Base-by-base conservation (phyloP, 1,140 invertebrate species). In the Bathynomus jamesi region DNA sequence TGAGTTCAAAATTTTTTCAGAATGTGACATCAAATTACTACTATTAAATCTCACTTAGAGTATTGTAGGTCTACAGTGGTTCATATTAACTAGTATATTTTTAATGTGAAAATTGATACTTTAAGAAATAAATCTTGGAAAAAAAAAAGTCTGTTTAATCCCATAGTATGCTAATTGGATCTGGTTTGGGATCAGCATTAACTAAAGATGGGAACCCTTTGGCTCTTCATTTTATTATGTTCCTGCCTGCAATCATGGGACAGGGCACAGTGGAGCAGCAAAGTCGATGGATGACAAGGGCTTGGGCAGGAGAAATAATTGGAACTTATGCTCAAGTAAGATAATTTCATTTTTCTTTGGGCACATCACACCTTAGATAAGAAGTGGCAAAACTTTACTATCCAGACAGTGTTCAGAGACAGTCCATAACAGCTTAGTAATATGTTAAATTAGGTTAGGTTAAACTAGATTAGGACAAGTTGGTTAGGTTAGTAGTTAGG, bases 251-350 rank as follows among this genome's bases (percentile, higher is more conserved):
- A 0, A 81, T 98, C 30, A 89, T 96, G 87, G 91, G 91, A 0
- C 91, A 95, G 81, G 93, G 87, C 0, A 92, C 88, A 0, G 84
- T 90, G 31, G 90, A 95, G 70, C 95, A 98, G 81, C 91, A 93
- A 80, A 87, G 86, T 8, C 86, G 91, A 78, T 97, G 94, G 94
- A 86, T 97, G 60, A 85, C 87, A 17, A 87, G 87, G 79, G 91
- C 93, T 13, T 90, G 91, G 86, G 87, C 87, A 74, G 89, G 89
- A 68, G 87, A 89, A 78, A 92, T 97, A 74, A 88, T 97, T 79
- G 93, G 94, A 67, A 95, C 94, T 28, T 97, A 97, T 83, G 94
- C 94, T 69, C 95, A 93, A 86, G 90, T 91, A 82, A 69, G 75
- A 40, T 69, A 28, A 1, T 13, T 65, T 24, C 29, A 65, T 10